Evolutionary conservation across 2,888 invertebrate genomes (phyloP).

Genomic region (Neoascia interrupta): DNA sequence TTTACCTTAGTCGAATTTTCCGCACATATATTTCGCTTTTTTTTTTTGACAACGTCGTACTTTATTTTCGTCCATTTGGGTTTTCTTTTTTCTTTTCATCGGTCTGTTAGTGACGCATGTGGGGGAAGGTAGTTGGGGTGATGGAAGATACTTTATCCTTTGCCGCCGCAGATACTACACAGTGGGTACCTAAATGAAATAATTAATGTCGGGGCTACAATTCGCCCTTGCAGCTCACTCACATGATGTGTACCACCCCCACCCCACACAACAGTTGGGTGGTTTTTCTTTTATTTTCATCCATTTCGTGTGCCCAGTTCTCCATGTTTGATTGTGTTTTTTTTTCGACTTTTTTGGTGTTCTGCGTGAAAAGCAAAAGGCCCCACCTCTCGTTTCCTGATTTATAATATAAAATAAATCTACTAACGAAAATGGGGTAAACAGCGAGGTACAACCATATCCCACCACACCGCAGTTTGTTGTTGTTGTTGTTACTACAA

Average conservation of each 20-base stretch:
- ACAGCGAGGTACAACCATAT: constrained; percentile 64
- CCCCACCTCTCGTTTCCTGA: constrained; percentile 66
- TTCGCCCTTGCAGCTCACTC: constrained; percentile 32
- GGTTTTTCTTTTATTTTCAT: constrained; percentile 27
- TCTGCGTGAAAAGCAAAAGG: constrained; percentile 66
- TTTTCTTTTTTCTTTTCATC: constrained; percentile 17
- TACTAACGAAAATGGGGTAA: constrained; percentile 69
- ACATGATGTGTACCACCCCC: too few relatives aligned
- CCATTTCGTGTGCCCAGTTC: constrained; percentile 24
- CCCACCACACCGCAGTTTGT: constrained; percentile 25
- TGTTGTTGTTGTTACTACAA: constrained; percentile 28
- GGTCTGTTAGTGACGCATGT: constrained; percentile 16
- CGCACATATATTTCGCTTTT: neutral
- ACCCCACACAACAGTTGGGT: constrained; percentile 63
- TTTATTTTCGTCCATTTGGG: too few relatives aligned
- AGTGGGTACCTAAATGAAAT: constrained; percentile 60
- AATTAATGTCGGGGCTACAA: constrained; percentile 58
- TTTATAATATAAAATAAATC: constrained; percentile 69
- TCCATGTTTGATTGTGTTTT: constrained; percentile 55
- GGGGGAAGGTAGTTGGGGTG: constrained; percentile 17
- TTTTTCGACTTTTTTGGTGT: constrained; percentile 33
- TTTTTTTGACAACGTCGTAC: too few relatives aligned
- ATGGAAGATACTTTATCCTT: constrained; percentile 44
- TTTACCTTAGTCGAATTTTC: too few relatives aligned
- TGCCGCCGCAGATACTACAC: constrained; percentile 42